Conservation (phyloP, 2,113 vertebrate genomes). For the Myocastor coypus region DNA sequence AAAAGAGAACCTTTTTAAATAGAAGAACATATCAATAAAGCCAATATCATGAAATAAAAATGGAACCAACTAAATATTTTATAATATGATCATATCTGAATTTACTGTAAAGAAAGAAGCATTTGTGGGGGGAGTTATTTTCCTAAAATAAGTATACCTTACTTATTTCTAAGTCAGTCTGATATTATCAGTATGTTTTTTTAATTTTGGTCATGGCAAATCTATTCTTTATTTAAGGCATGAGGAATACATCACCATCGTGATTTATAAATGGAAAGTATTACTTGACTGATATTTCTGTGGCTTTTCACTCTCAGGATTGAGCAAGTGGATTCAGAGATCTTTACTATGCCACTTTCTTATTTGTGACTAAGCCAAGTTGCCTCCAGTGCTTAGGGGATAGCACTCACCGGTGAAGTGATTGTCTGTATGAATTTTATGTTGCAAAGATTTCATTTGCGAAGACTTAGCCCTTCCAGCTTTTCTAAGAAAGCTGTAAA, state of each 20-base stretch:
- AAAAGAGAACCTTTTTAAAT: not conserved
- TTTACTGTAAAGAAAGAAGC: not conserved
- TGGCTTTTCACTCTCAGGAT: slow-evolving; percentile 50
- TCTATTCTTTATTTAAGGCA: slow-evolving; percentile 35
- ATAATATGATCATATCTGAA: slow-evolving; percentile 1
- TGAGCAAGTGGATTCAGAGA: slow-evolving; percentile 60
- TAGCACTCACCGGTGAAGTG: slow-evolving; percentile 59
- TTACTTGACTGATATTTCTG: slow-evolving; percentile 14
- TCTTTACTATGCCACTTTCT: slow-evolving; percentile 43
- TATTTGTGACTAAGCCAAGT: slow-evolving; percentile 51
- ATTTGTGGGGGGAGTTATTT: not conserved
- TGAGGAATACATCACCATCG: not conserved
- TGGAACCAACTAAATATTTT: not conserved
- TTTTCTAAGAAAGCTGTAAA: slow-evolving; percentile 59
- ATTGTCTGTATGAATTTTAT: slow-evolving; percentile 64
- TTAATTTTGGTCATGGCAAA: slow-evolving; percentile 25
- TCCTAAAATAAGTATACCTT: too few relatives aligned
- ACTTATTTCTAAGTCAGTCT: not conserved
- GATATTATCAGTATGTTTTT: slow-evolving; percentile 11
- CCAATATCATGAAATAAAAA: not conserved
- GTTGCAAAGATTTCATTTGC: slow-evolving; percentile 59
- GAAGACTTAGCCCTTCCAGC: slow-evolving; percentile 23
- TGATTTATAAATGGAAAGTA: slow-evolving; percentile 29
- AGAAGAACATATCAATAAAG: not conserved
- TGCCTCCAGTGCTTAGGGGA: not conserved